Evolutionary conservation across 2,797 vertebrate genomes (phyloP).

Genomic region (Knipowitschia caucasica): DNA sequence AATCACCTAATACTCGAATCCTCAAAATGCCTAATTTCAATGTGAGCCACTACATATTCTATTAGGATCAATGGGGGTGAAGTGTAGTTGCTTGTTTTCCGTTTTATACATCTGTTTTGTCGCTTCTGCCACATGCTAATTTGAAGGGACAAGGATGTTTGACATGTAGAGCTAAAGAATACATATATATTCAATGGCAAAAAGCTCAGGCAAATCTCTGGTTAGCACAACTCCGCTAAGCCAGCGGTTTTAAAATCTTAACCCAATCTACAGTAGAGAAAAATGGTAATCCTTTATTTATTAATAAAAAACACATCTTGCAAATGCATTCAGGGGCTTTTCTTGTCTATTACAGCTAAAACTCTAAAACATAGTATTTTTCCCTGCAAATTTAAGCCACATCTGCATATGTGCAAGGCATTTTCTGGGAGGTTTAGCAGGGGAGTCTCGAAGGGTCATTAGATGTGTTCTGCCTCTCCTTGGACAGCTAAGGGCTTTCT

Average conservation of each 20-base stretch:
- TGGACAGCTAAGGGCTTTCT: slow-evolving; percentile 71
- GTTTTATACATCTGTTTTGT: too few species aligned
- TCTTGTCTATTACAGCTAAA: slow-evolving; percentile 65
- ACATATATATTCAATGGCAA: slow-evolving; percentile 44
- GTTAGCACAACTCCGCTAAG: slow-evolving; percentile 61
- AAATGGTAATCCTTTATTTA: slow-evolving; percentile 79
- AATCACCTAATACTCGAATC: too few species aligned
- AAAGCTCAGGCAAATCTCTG: slow-evolving; percentile 68
- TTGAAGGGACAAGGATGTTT: slow-evolving; percentile 52
- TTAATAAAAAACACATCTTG: slow-evolving; percentile 75
- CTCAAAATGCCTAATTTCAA: too few species aligned
- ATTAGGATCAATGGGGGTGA: too few species aligned
- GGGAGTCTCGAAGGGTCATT: slow-evolving; percentile 80
- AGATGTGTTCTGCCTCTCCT: slow-evolving; percentile 68
- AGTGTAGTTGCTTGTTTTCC: too few species aligned
- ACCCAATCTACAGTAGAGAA: slow-evolving; percentile 69
- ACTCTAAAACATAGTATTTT: slow-evolving; percentile 60
- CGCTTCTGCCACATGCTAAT: slow-evolving; percentile 52
- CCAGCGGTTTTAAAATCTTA: slow-evolving; percentile 53
- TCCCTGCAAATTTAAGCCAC: slow-evolving; percentile 63
- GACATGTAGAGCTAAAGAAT: slow-evolving; percentile 56
- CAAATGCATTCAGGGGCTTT: slow-evolving; percentile 58
- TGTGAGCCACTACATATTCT: too few species aligned
- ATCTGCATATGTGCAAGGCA: slow-evolving; percentile 52
- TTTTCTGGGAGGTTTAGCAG: slow-evolving; percentile 77